Evolutionary conservation across 2,888 invertebrate species (phyloP).

Genomic region (Eugnorisma glareosa): DNA sequence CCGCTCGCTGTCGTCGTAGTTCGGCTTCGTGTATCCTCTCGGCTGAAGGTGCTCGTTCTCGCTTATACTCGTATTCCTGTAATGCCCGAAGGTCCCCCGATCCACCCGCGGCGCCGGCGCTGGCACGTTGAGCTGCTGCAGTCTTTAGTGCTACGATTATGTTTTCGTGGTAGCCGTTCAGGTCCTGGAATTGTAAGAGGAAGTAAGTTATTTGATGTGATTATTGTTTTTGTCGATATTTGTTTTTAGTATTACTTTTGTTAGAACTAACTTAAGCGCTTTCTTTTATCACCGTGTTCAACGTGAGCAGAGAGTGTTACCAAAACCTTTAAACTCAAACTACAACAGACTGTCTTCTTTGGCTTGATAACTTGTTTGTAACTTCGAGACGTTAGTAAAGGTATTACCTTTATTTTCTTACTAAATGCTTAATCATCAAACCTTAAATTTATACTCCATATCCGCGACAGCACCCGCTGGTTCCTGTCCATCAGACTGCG

Average conservation of each 20-base stretch:
- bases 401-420: background rate
- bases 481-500: constrained; percentile 93
- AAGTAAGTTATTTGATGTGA: background rate
- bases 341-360: background rate
- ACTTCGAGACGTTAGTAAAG: background rate
- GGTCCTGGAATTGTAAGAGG: constrained; percentile 91
- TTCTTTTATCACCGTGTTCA: background rate
- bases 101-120: constrained; percentile 80
- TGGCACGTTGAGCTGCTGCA: constrained; percentile 93
- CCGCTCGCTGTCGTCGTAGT: constrained; percentile 89
- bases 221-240: background rate
- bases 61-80: constrained; percentile 89
- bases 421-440: constrained; percentile 70
- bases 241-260: background rate
- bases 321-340: background rate
- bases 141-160: constrained; percentile 97
- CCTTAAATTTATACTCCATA: constrained; percentile 96
- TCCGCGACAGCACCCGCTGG: constrained; percentile 93
- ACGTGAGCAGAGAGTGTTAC: background rate
- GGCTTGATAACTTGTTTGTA: background rate
- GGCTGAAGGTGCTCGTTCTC: constrained; percentile 92
- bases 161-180: constrained; percentile 98
- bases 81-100: constrained; percentile 86
- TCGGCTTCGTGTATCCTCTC: constrained; percentile 94
- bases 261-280: background rate